phyloP scores from a whole-genome alignment of 1,140 invertebrate species.

The Medauroidea extradentata region DNA sequence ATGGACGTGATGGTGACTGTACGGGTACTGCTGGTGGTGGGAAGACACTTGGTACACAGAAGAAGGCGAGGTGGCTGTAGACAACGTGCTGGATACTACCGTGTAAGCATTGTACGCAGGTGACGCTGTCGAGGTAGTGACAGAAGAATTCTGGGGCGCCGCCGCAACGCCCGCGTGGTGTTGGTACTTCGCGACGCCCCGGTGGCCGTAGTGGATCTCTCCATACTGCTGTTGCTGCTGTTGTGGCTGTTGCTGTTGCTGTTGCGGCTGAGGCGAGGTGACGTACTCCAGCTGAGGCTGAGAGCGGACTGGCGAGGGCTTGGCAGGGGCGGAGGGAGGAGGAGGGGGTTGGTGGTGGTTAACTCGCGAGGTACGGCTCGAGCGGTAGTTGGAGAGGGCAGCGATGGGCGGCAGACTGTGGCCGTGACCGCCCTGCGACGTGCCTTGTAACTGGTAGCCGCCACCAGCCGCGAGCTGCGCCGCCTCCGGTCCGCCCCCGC shows the following conservation, averaged over 20 bases:
- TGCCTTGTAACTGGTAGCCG: slow-evolving; percentile 18
- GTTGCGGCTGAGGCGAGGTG: no score
- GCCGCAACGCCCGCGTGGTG: no score
- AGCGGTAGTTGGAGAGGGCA: slow-evolving; percentile 47
- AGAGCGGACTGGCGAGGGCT: no score
- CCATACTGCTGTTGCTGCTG: background rate
- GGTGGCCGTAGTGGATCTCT: background rate
- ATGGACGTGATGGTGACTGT: background rate
- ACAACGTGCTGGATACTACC: no score
- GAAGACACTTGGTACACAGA: slow-evolving; percentile 15
- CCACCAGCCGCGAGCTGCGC: slow-evolving; percentile 27
- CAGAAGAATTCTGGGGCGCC: no score
- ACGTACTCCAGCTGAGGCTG: no score
- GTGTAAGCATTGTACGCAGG: background rate
- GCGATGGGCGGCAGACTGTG: slow-evolving; percentile 50
- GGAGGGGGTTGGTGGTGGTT: no score
- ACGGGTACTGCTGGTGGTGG: slow-evolving; percentile 22
- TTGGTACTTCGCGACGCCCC: no score
- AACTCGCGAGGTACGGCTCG: slow-evolving; percentile 21
- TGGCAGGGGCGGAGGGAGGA: no score
- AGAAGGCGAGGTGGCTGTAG: slow-evolving; percentile 9
- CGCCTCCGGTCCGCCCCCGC: background rate
- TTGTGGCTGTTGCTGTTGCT: no score
- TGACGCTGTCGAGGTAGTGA: background rate
- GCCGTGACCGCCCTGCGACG: no score